Evolutionary conservation across 2,113 vertebrate species (phyloP), one percentile per base, ranked within the genome.

Genomic region (Pterocles orientalis): DNA sequence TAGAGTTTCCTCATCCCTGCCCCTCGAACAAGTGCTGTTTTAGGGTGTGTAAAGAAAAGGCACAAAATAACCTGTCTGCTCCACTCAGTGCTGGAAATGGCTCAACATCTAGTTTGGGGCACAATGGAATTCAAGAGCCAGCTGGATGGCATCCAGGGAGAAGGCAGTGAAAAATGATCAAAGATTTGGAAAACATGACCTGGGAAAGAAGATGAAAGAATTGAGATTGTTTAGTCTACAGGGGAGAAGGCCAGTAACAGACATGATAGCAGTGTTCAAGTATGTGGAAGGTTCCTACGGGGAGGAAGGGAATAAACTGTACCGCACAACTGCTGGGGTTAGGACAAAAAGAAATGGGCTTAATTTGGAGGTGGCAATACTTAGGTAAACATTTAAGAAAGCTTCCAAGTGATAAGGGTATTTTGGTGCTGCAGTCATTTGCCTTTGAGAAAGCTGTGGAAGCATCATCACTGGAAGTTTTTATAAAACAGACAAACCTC

Each of bases 141-240:
- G 65, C 75, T 97, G 96, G 96, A 84, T 56, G 48, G 61, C 3
- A 1, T 86, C 94, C 91, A 94, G 43, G 56, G 69, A 84, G 80
- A 47, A 95, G 72, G 83, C 86, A 78, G 83, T 56, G 82, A 78
- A 81, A 94, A 94, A 81, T 25, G 51, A 92, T 95, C 72, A 84
- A 91, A 92, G 86, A 60, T 94, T 89, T 94, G 72, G 73, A 91
- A 86, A 95, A 43, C 76, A 19, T 45, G 86, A 96, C 91, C 93
- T 94, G 81, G 77, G 83, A 82, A 86, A 75, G 80, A 83, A 78
- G 73, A 95, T 91, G 84, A 96, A 96, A 95, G 95, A 87, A 76
- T 50, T n/a, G 70, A n/a, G n/a, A 87, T 94, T 95, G 93, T 97
- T 96, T 96, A 95, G 96, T 96, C 95, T 95, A 60, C 57, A 36